Base-by-base conservation (phyloP, 37 sponge, comb jelly and placozoan species). In the Aphrocallistes beatrix region DNA sequence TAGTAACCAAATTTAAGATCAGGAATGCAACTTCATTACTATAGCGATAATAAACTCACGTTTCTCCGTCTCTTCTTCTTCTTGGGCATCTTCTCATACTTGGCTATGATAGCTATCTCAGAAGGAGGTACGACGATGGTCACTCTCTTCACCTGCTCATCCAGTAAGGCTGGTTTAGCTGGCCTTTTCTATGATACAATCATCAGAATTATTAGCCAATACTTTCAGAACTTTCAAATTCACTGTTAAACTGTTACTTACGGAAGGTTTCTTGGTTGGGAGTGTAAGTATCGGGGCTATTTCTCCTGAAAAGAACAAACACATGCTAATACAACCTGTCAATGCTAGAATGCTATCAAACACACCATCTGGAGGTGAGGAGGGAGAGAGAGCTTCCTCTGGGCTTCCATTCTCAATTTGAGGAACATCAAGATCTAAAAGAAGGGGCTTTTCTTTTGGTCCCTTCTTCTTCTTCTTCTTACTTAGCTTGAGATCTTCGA, bases 321-420 rank as follows among this genome's bases (percentile, higher is more conserved):
- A 30, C 45, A 16, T 60, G 17, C 75, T 25, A 6, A 60, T 32
- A 32, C 75, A 60, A 60, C 25, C 21, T 6, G 75, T 60, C 17
- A 47, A 21, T 21, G 49, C 49, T 21, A 47, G 17, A 60, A 19
- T 30, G 75, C 21, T 30, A 13, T 60, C 75, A 25, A 42, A 16
- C 10, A 16, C 45, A 16, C 13, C 45, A 13, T 60, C 32, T 30
- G 10, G 32, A 28, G 75, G 10, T 25, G 75, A 30, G 25, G 75
- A 60, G 75, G 34, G 17, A 30, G 75, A 13, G 75, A 13, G 32
- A 3, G 25, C 3, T 13, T 21, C 75, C 34, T 60, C 75, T 60
- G 75, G 75, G n/a, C 34, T 60, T 30, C 75, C 75, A 60, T 60
- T 60, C 75, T 60, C 75, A 13, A 60, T 30, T 60, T n/a, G n/a